phyloP scores from a whole-genome alignment of 2,888 invertebrate species.

The Netelia fuscicornis region DNA sequence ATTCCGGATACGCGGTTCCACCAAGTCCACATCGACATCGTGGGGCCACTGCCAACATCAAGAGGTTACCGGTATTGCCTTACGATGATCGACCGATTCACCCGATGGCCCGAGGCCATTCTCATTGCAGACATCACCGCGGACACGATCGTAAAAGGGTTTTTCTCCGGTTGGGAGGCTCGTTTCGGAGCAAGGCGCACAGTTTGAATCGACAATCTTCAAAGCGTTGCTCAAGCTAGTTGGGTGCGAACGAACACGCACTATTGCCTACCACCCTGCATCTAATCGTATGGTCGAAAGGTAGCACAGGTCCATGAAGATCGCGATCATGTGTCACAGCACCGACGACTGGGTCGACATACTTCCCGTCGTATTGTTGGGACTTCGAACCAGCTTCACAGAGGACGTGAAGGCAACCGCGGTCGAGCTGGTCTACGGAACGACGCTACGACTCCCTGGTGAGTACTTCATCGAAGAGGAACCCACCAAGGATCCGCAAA shows the following conservation, averaged over 20 bases:
- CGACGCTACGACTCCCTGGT: slow-evolving; percentile 60
- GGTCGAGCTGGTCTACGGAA: slow-evolving; percentile 65
- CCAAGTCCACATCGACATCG: slow-evolving; percentile 79
- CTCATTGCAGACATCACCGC: slow-evolving; percentile 66
- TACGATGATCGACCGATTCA: slow-evolving; percentile 77
- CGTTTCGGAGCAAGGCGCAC: slow-evolving; percentile 71
- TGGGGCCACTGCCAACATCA: slow-evolving; percentile 77
- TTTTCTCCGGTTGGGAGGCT: slow-evolving; percentile 36
- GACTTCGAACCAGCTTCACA: slow-evolving; percentile 73
- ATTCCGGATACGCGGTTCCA: slow-evolving; percentile 74
- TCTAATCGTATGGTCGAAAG: slow-evolving; percentile 83
- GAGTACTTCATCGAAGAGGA: slow-evolving; percentile 65
- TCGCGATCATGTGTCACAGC: slow-evolving; percentile 76
- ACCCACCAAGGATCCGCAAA: slow-evolving; percentile 25
- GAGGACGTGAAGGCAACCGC: slow-evolving; percentile 51
- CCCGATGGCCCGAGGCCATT: slow-evolving; percentile 73
- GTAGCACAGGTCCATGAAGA: slow-evolving; percentile 82
- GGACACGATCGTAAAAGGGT: slow-evolving; percentile 42
- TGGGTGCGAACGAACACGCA: slow-evolving; percentile 71
- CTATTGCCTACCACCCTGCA: slow-evolving; percentile 80
- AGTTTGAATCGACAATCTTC: slow-evolving; percentile 77
- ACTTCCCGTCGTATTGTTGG: slow-evolving; percentile 75
- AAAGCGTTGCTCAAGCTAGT: slow-evolving; percentile 67
- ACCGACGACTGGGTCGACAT: slow-evolving; percentile 51
- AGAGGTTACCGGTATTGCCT: slow-evolving; percentile 78